These are phyloP conservation scores for Geotrypetes seraphini DNA, from an alignment of 2,797 vertebrate species.

Conservation along the genomic window DNA sequence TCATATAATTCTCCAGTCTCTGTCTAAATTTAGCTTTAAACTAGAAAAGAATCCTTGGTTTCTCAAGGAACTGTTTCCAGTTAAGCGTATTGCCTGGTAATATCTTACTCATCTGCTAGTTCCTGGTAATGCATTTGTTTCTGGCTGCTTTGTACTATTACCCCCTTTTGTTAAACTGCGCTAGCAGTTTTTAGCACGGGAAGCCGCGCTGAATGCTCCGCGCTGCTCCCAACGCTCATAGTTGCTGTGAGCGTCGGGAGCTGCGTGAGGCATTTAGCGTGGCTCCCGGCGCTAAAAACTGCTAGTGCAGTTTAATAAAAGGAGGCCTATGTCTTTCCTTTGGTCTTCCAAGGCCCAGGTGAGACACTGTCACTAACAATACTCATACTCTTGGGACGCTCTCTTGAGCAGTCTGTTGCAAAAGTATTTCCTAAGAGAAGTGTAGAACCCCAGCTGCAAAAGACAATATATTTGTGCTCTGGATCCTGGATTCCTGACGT, in stretches of 20 bases:
- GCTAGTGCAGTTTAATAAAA: too few relatives aligned
- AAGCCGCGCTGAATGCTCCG: too few relatives aligned
- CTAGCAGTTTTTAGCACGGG: too few relatives aligned
- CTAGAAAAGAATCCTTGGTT: neutral
- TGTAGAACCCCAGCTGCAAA: constrained; percentile 1
- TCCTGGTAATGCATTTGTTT: neutral
- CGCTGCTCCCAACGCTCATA: too few relatives aligned
- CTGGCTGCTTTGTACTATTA: neutral
- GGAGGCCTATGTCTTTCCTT: neutral
- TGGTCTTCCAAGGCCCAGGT: fast-evolving
- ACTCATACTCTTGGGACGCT: constrained; percentile 14
- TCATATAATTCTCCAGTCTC: too few relatives aligned
- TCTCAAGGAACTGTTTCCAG: neutral
- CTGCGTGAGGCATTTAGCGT: too few relatives aligned
- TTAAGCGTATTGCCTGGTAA: neutral
- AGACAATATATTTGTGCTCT: constrained; percentile 13
- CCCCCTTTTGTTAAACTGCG: too few relatives aligned
- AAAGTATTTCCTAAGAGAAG: constrained; percentile 35
- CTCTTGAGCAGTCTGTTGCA: constrained; percentile 10
- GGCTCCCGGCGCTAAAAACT: too few relatives aligned
- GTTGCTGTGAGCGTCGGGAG: too few relatives aligned
- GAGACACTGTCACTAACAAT: neutral
- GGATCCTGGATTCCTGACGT: neutral
- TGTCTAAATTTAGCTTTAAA: too few relatives aligned
- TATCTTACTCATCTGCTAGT: neutral